Conservation (phyloP, 35 echinoderm and acorn worm genomes). For the Ophioderma brevispina region DNA sequence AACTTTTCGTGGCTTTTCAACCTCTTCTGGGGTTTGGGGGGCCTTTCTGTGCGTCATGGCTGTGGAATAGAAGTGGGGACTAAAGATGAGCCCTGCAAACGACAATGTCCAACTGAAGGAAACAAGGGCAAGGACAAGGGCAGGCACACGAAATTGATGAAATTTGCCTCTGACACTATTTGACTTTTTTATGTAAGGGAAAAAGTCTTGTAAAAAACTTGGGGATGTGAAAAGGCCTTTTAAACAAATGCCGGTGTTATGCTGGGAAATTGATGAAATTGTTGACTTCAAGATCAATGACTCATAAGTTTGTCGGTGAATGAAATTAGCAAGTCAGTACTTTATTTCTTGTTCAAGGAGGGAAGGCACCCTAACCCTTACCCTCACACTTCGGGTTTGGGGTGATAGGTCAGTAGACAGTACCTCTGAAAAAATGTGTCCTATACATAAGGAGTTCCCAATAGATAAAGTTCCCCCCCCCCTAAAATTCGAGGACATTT, state of each 20-base stretch:
- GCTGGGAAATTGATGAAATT: background rate
- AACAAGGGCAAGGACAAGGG: background rate
- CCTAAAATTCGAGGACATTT: too few relatives aligned
- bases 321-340: too few relatives aligned
- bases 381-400: too few relatives aligned
- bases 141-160: background rate
- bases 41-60: constrained; percentile 91
- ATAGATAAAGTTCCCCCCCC: too few relatives aligned
- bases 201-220: background rate
- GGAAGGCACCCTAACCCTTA: too few relatives aligned
- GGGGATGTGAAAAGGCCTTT: too few relatives aligned
- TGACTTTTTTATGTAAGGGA: background rate
- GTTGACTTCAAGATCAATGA: too few relatives aligned
- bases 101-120: constrained; percentile 98
- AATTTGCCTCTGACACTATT: background rate
- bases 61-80: constrained; percentile 67
- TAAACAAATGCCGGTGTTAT: background rate
- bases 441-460: too few relatives aligned
- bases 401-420: too few relatives aligned
- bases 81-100: constrained; percentile 70
- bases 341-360: too few relatives aligned
- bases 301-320: too few relatives aligned
- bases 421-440: too few relatives aligned
- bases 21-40: constrained; percentile 85
- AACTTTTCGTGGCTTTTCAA: constrained; percentile 91